Evolutionary conservation across 30 jellyfish, hydroid and myxozoan species (phyloP).

Genomic region (Morbakka virulenta): DNA sequence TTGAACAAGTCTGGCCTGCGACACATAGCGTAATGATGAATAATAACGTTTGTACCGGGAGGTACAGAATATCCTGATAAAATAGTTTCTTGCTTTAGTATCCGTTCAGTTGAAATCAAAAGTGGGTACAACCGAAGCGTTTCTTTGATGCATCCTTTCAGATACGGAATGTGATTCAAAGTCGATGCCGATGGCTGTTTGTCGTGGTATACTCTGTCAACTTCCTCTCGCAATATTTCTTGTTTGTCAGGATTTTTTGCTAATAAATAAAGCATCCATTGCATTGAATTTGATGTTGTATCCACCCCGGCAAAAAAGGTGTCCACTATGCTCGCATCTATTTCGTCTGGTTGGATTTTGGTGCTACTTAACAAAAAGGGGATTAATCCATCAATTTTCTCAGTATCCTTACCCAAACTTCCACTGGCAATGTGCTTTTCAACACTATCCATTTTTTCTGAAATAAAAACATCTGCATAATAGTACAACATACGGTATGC

Average conservation of each 20-base stretch:
- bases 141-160: conserved; percentile 46
- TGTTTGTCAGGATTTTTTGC: conserved; percentile 61
- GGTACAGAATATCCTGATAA: conserved; percentile 64
- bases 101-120: conserved; percentile 17
- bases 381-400: conserved; percentile 11
- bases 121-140: conserved; percentile 66
- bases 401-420: background rate
- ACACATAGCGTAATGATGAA: conserved; percentile 50
- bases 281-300: conserved; percentile 74
- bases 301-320: conserved; percentile 77
- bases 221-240: conserved; percentile 32
- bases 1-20: conserved; percentile 45
- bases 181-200: background rate
- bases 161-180: conserved; percentile 8
- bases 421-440: background rate
- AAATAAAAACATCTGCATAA: conserved; percentile 42
- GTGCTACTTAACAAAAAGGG: conserved; percentile 37
- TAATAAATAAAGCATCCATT: conserved; percentile 53
- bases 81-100: conserved; percentile 26
- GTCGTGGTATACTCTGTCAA: background rate
- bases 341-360: conserved; percentile 25
- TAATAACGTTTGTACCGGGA: conserved; percentile 16
- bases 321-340: conserved; percentile 57
- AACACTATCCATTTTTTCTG: conserved; percentile 17
- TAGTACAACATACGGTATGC: conserved; percentile 13